Base-by-base conservation (phyloP, 23 tunicate species). In the Trididemnum clinides region DNA sequence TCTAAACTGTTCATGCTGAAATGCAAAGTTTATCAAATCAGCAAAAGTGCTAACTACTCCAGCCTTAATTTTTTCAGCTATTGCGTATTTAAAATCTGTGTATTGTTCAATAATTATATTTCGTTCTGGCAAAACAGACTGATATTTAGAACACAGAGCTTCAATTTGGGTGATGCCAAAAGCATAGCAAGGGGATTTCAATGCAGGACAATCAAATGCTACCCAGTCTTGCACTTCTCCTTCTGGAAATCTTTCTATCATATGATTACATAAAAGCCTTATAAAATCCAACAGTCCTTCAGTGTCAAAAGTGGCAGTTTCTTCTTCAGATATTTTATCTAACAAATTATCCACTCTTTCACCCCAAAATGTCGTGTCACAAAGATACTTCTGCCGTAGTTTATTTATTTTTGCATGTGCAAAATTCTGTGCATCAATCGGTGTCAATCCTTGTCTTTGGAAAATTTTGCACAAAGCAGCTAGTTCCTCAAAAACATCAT, bases 171-270 rank as follows among this genome's bases (percentile, higher is more conserved):
- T 59, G 66, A 59, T 59, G 66, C 66, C 66, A 59, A 59, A 59
- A 59, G 66, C 66, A 59, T 10, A 59, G 66, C 66, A 59, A 59
- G 66, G 66, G 66, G 66, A 59, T 59, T 59, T 59, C 66, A 59
- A 59, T 59, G 25, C 66, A 59, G 66, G 27, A 59, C 66, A 59
- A 59, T 59, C 66, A n/a, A 59, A 59, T 10, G 66, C 66, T 59
- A 59, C 66, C 66, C 66, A n/a, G 66, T 59, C 66, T 59, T 59
- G 66, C 66, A 59, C 66, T 59, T 59, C 66, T n/a, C 66, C 66
- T 59, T 59, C 66, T 59, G 66, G 21, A 28, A 59, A 59, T 59
- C 21, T 59, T 59, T 59, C 25, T 59, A 59, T 59, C 25, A 59
- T 59, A 59, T n/a, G 66, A 59, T 59, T 28, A 59, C 66, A 59